phyloP scores from a whole-genome alignment of 2,113 vertebrate species.

The Beaufortia kweichowensis region DNA sequence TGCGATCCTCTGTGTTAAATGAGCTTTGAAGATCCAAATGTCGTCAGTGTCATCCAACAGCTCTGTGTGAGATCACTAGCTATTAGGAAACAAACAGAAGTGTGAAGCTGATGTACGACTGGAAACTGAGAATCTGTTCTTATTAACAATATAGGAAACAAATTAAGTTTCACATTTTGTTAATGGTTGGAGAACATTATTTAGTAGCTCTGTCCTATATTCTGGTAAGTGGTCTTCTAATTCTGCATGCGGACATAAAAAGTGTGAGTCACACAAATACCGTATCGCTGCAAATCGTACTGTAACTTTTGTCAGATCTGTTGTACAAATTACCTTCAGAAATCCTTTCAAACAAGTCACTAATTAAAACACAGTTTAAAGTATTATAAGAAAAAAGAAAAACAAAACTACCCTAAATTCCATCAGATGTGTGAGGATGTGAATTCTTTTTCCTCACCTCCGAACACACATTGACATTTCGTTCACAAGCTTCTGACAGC shows the following conservation, averaged over 20 bases:
- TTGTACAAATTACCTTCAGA: background rate
- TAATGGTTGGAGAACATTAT: too few species aligned
- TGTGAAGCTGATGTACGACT: background rate
- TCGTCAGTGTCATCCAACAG: constrained; percentile 32
- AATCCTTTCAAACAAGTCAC: background rate
- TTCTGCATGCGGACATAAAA: too few species aligned
- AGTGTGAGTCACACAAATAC: too few species aligned
- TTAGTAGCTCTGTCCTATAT: too few species aligned
- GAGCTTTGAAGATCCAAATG: constrained; percentile 49
- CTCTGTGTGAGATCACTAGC: constrained; percentile 34
- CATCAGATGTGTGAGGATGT: constrained; percentile 10
- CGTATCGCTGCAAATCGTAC: too few species aligned
- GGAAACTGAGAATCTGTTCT: background rate
- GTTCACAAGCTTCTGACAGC: constrained; percentile 6
- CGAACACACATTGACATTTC: background rate
- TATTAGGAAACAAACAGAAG: constrained; percentile 3
- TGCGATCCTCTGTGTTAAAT: constrained; percentile 49
- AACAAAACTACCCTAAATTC: background rate
- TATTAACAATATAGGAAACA: background rate
- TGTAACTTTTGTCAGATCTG: too few species aligned
- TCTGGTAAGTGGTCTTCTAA: too few species aligned
- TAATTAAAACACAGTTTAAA: background rate
- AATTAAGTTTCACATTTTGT: background rate
- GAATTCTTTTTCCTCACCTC: constrained; percentile 19
- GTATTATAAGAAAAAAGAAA: constrained; percentile 10